Conservation (phyloP, 1,140 invertebrate genomes). For the Gyrodactylus salaris region DNA sequence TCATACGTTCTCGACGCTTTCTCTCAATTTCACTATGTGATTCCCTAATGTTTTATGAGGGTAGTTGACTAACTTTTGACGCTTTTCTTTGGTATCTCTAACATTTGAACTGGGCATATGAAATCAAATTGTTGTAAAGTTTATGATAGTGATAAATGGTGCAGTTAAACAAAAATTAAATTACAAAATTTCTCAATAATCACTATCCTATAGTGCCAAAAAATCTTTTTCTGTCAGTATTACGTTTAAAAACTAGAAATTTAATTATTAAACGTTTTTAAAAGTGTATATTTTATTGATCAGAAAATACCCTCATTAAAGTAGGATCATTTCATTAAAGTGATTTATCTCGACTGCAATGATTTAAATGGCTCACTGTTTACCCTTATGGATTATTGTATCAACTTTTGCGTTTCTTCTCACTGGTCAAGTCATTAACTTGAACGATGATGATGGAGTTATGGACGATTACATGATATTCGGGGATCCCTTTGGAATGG, state of each 20-base stretch:
- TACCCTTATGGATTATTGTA: neutral
- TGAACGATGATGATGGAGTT: neutral
- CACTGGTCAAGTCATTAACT: no score
- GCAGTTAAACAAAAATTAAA: neutral
- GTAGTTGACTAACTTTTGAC: neutral
- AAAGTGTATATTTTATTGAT: neutral
- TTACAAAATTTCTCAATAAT: neutral
- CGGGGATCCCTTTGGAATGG: neutral
- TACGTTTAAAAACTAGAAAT: neutral
- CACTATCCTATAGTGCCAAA: neutral
- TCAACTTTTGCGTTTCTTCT: no score
- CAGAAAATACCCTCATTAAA: neutral
- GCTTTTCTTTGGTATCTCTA: constrained; percentile 2
- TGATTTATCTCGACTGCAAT: neutral
- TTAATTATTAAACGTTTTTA: neutral
- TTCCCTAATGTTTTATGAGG: neutral
- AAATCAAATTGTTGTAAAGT: neutral
- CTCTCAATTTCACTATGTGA: constrained; percentile 6
- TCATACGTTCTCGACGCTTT: constrained; percentile 4
- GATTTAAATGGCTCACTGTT: neutral
- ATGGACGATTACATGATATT: neutral
- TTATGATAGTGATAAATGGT: neutral
- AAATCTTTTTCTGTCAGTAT: neutral
- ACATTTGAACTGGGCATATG: neutral
- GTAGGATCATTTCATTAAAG: neutral